These are phyloP conservation scores for Siderastrea siderea DNA, from an alignment of 92 coral and sea anemone genomes.

Conservation along the genomic window DNA sequence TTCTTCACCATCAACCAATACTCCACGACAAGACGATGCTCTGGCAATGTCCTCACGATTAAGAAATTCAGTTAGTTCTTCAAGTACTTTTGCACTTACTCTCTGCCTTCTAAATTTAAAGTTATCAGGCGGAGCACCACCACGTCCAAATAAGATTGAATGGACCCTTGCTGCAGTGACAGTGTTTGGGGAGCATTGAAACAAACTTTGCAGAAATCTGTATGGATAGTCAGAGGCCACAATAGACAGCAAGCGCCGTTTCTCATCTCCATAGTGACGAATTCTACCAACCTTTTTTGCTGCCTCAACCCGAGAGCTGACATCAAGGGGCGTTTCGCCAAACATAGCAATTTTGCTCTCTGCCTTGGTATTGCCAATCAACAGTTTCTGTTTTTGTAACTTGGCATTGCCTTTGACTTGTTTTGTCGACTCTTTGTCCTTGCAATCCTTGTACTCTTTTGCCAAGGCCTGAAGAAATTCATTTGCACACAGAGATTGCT, in stretches of 20 bases:
- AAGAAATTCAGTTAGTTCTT: conserved; percentile 50
- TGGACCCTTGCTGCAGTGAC: conserved; percentile 46
- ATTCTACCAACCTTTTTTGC: conserved; percentile 29
- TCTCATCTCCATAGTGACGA: conserved; percentile 42
- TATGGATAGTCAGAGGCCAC: conserved; percentile 52
- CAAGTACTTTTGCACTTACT: conserved; percentile 40
- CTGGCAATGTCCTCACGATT: conserved; percentile 41
- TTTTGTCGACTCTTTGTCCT: conserved; percentile 18
- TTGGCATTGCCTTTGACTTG: conserved; percentile 20
- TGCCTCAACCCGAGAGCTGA: conserved; percentile 35
- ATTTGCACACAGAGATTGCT: background rate
- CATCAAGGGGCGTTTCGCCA: conserved; percentile 16
- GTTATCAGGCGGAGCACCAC: conserved; percentile 35
- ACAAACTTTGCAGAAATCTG: conserved; percentile 32
- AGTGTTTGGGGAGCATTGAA: conserved; percentile 51
- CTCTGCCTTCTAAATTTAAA: conserved; percentile 51
- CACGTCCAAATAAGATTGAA: conserved; percentile 45
- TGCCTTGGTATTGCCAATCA: conserved; percentile 46
- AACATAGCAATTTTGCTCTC: conserved; percentile 24
- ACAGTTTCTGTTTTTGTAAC: conserved; percentile 27
- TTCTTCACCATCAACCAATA: conserved; percentile 47
- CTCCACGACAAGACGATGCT: conserved; percentile 64
- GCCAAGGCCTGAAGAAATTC: conserved; percentile 21
- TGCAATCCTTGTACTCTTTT: conserved; percentile 47
- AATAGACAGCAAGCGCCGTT: conserved; percentile 51